These are phyloP conservation scores for Threskiornis aethiopicus DNA, from an alignment of 2,797 vertebrate genomes.

Conservation along the genomic window DNA sequence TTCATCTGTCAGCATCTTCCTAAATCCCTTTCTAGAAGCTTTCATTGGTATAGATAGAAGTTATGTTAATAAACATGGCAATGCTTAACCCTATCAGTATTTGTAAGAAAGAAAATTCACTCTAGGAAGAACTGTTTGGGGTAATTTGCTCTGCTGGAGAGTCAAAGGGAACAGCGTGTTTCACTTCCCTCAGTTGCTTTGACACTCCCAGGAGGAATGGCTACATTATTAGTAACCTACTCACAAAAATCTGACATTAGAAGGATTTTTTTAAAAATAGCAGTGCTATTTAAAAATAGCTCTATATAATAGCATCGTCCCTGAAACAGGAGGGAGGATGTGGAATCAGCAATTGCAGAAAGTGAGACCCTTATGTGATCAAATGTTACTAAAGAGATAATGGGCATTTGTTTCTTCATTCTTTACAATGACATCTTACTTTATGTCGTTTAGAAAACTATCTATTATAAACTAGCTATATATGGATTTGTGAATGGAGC, in stretches of 20 bases:
- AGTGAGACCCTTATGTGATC: accelerated
- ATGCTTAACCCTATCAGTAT: background rate
- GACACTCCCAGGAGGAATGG: background rate
- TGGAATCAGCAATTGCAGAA: background rate
- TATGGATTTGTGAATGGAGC: background rate
- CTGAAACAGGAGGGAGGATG: background rate
- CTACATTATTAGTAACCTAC: background rate
- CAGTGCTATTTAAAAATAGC: background rate
- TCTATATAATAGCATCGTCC: background rate
- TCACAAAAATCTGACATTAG: background rate
- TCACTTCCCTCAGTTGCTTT: background rate
- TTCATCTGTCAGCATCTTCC: background rate
- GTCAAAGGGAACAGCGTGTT: background rate
- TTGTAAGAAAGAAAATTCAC: background rate
- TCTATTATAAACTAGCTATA: background rate
- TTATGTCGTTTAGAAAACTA: background rate
- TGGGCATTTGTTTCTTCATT: background rate
- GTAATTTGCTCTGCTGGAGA: background rate
- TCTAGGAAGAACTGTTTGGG: background rate
- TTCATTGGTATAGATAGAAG: background rate
- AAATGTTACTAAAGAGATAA: background rate
- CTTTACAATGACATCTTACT: background rate
- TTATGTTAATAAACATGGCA: background rate
- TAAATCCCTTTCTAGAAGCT: background rate
- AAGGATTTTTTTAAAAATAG: background rate